Base-by-base conservation (phyloP, 2,888 invertebrate species). In the Heliconius cydno region DNA sequence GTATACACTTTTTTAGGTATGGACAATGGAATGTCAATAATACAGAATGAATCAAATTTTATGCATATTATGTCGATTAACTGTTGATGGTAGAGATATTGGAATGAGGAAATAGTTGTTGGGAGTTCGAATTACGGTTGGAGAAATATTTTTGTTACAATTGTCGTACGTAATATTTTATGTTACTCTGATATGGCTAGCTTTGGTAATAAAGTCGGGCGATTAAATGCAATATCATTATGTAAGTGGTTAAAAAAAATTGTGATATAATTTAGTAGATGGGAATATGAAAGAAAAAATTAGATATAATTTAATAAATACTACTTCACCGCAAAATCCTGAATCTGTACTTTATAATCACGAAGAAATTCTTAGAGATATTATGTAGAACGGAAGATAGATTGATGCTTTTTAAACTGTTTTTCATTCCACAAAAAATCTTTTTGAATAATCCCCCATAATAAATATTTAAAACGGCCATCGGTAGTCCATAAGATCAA, bases 401-500 rank as follows among this genome's bases (percentile, higher is more conserved):
- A 60, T n/a, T 3, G 60, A 4, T n/a, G 60, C 22, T 60, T 60
- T 60, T 60, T 60, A 60, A 22, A 60, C 60, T n/a, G n/a, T n/a
- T 60, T 46, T n/a, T 60, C n/a, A 60, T 60, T 4, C 22, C 4
- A 60, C n/a, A 60, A 60, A 67, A 68, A 13, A 38, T 6, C 15
- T 38, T 67, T 68, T 41, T 70, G 25, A 70, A 70, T 70, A 41
- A 70, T 41, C 41, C 6, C 57, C 13, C 57, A 52, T 52, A 60
- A 65, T 75, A 75, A 75, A 79, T 68, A 70, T 77, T 74, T 79
- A n/a, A 71, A 46, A 75, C 70, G 19, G 10, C 46, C 74, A 82
- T 84, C 82, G 84, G 86, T 85, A 86, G 84, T 84, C 85, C 85
- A 87, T 82, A 83, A 87, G 86, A 89, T 88, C 88, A 86, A 88